These are phyloP conservation scores for Candoia aspera DNA, from an alignment of 2,113 vertebrate species.

Conservation along the genomic window DNA sequence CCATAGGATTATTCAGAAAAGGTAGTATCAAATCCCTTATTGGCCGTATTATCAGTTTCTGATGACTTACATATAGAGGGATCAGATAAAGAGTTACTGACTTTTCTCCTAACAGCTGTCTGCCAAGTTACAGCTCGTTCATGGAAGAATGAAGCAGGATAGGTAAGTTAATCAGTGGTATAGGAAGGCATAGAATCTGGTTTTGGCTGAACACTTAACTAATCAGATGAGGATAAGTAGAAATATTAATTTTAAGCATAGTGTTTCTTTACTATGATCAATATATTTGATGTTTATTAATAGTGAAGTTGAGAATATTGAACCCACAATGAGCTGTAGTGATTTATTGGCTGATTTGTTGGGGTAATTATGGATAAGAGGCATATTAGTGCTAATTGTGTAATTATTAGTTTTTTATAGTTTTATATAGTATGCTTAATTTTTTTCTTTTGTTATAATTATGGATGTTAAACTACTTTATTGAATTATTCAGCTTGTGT, in stretches of 20 bases:
- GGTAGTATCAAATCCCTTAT: neutral
- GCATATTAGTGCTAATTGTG: neutral
- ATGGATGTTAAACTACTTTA: neutral
- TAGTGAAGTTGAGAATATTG: neutral
- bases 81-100: neutral
- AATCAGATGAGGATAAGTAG: neutral
- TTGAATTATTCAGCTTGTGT: neutral
- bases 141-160: too few species aligned
- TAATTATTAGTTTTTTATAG: neutral
- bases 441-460: neutral
- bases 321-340: neutral
- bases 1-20: neutral
- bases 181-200: neutral
- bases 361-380: neutral
- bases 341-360: neutral
- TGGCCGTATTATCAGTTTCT: neutral
- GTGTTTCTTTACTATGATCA: neutral
- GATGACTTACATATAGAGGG: neutral
- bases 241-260: neutral
- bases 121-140: neutral
- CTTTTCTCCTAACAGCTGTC: neutral
- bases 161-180: neutral
- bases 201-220: too few species aligned
- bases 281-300: neutral
- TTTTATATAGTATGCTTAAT: neutral